Evolutionary conservation across 1,140 invertebrate species (phyloP).

Genomic region (Orussus abietinus): DNA sequence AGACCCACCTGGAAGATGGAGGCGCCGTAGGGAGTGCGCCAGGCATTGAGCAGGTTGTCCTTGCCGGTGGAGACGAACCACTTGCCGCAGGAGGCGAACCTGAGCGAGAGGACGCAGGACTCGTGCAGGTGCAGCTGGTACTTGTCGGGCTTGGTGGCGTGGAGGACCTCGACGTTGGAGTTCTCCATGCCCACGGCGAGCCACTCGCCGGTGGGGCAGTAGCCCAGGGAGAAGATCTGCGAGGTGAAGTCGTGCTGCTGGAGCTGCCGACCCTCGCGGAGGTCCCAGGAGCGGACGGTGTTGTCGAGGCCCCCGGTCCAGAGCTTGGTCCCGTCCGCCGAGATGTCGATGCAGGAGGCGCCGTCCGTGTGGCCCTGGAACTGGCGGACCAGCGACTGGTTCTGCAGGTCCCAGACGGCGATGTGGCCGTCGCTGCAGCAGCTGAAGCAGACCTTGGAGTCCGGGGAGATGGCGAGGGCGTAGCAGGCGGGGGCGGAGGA

Average conservation of each 20-base stretch:
- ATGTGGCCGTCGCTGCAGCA: slow-evolving; percentile 97
- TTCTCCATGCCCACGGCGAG: slow-evolving; percentile 98
- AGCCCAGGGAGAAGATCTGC: slow-evolving; percentile 93
- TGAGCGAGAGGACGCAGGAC: slow-evolving; percentile 93
- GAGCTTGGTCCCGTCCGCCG: slow-evolving; percentile 87
- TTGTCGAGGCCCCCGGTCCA: slow-evolving; percentile 98
- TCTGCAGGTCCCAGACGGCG: slow-evolving; percentile 94
- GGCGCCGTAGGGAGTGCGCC: slow-evolving; percentile 96
- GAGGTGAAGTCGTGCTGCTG: slow-evolving; percentile 87
- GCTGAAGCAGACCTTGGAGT: slow-evolving; percentile 93
- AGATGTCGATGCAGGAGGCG: slow-evolving; percentile 95
- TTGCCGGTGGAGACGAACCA: slow-evolving; percentile 99
- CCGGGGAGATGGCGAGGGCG: slow-evolving; percentile 83
- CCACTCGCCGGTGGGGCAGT: slow-evolving; percentile 97
- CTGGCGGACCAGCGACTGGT: slow-evolving; percentile 87
- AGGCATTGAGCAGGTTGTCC: slow-evolving; percentile 96
- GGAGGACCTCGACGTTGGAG: slow-evolving; percentile 93
- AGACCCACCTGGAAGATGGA: slow-evolving; percentile 91
- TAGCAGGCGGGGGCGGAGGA: slow-evolving; percentile 91
- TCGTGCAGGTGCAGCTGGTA: slow-evolving; percentile 97
- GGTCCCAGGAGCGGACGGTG: slow-evolving; percentile 91
- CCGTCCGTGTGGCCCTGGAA: slow-evolving; percentile 94
- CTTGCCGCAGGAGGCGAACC: slow-evolving; percentile 95
- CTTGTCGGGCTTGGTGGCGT: slow-evolving; percentile 94
- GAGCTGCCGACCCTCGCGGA: slow-evolving; percentile 82